Percentiles rank a stretch among this genome's conserved stretches.
Evolutionary conservation across 2,888 invertebrate species (phyloP).

Genomic region (Himalopsyche kuldschensis): DNA sequence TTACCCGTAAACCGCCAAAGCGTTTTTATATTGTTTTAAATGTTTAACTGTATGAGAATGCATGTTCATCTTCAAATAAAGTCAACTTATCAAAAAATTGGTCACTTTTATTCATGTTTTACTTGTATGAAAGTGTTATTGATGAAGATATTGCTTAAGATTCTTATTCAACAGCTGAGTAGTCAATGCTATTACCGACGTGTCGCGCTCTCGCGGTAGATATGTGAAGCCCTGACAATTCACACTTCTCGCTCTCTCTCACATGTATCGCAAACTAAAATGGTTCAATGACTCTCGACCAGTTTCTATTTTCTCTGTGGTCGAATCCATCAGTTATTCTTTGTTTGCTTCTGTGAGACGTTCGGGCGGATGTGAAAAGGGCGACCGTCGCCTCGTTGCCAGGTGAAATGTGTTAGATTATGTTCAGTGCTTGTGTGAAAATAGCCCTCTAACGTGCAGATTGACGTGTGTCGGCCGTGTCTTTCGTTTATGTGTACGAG

Average conservation of each 20-base stretch:
- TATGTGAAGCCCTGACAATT: neutral
- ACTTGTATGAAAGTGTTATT: neutral
- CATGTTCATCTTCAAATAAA: neutral
- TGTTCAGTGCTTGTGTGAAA: neutral
- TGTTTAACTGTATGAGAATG: neutral
- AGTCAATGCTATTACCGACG: conserved; percentile 9
- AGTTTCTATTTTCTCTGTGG: conserved; percentile 63
- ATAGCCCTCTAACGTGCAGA: neutral
- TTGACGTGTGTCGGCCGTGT: neutral
- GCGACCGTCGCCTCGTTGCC: conserved; percentile 45
- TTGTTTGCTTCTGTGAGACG: conserved; percentile 59
- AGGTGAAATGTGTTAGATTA: neutral
- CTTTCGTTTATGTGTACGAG: neutral
- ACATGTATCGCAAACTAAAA: conserved; percentile 49
- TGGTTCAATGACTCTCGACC: conserved; percentile 61
- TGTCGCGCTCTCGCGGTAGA: conserved; percentile 21
- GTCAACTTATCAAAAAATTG: neutral
- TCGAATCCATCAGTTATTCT: conserved; percentile 51
- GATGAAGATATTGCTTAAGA: neutral
- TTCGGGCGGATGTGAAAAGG: conserved; percentile 54
- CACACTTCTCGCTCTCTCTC: conserved; percentile 53
- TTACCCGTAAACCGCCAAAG: neutral
- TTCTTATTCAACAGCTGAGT: conserved; percentile 26
- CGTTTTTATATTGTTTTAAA: neutral
- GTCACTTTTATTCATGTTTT: neutral